Conservation (phyloP, 1,140 invertebrate genomes). For the Amphibalanus amphitrite region DNA sequence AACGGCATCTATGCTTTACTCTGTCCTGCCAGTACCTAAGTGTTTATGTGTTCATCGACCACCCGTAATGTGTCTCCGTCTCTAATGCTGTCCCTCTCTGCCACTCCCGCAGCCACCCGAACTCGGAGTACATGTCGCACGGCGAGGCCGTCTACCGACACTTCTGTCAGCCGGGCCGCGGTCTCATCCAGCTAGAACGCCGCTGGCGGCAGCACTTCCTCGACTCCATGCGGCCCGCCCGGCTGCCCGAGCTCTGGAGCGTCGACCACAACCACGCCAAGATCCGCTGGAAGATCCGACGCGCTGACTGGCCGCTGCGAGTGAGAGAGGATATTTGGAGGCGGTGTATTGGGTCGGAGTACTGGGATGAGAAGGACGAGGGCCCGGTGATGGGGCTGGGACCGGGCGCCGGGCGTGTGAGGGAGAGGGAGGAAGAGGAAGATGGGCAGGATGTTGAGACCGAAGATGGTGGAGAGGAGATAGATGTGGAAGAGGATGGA, state of each 20-base stretch:
- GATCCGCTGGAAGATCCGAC: constrained; percentile 14
- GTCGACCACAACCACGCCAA: constrained; percentile 37
- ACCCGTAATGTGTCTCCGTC: too few relatives aligned
- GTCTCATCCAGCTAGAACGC: constrained; percentile 48
- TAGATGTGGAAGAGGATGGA: too few relatives aligned
- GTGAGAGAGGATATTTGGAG: not conserved
- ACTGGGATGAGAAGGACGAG: not conserved
- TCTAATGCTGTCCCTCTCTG: too few relatives aligned
- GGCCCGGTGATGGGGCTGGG: too few relatives aligned
- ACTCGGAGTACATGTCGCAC: constrained; percentile 40
- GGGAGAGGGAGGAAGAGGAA: too few relatives aligned
- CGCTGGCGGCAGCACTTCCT: constrained; percentile 63
- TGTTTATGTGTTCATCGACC: too few relatives aligned
- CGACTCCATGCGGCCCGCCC: constrained; percentile 46
- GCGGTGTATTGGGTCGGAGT: not conserved
- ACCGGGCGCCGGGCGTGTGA: too few relatives aligned
- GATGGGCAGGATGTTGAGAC: too few relatives aligned
- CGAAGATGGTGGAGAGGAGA: too few relatives aligned
- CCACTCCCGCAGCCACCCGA: constrained; percentile 24
- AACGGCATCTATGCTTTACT: too few relatives aligned
- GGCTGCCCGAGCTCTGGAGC: constrained; percentile 57
- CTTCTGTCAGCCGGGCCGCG: constrained; percentile 33
- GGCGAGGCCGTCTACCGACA: constrained; percentile 46
- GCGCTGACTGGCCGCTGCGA: not conserved
- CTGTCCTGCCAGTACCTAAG: too few relatives aligned